Conservation (phyloP, 2,113 vertebrate genomes). For the Corythornis madagascariensis region DNA sequence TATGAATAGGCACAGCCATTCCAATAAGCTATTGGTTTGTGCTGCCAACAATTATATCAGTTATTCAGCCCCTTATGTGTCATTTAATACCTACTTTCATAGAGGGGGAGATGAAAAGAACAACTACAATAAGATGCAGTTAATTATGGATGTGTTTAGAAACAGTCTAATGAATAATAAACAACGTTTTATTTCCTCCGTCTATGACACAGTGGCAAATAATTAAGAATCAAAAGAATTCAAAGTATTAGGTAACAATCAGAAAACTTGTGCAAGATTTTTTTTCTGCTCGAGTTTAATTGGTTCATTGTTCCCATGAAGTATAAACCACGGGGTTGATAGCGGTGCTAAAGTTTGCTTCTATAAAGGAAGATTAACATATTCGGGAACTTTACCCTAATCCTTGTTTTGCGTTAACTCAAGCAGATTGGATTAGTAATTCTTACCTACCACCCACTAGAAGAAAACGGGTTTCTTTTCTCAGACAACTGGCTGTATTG, state of each 20-base stretch:
- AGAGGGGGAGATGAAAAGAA: conserved; percentile 66
- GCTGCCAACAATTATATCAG: conserved; percentile 57
- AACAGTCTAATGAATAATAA: conserved; percentile 74
- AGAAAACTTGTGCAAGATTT: conserved; percentile 74
- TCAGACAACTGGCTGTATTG: conserved; percentile 78
- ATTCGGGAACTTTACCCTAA: conserved; percentile 88
- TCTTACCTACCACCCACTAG: conserved; percentile 86
- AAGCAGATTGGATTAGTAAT: conserved; percentile 92
- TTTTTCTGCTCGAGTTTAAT: conserved; percentile 78
- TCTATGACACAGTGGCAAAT: conserved; percentile 71
- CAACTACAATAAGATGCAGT: conserved; percentile 44
- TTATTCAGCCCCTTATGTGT: conserved; percentile 45
- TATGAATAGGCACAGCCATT: conserved; percentile 56
- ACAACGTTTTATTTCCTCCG: conserved; percentile 70
- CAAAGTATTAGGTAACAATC: conserved; percentile 79
- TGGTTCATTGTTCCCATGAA: conserved; percentile 82
- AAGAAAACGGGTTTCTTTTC: conserved; percentile 75
- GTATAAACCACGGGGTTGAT: conserved; percentile 76
- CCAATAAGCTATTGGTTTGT: not conserved
- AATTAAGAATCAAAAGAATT: conserved; percentile 81
- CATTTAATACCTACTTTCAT: conserved; percentile 66
- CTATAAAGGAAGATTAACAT: conserved; percentile 87
- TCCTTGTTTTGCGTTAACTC: conserved; percentile 90
- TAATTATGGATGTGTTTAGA: conserved; percentile 74
- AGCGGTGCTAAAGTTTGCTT: conserved; percentile 78